Evolutionary conservation across 2,888 invertebrate species (phyloP), one percentile per base, ranked within the genome.

Genomic region (Xestia ashworthii): DNA sequence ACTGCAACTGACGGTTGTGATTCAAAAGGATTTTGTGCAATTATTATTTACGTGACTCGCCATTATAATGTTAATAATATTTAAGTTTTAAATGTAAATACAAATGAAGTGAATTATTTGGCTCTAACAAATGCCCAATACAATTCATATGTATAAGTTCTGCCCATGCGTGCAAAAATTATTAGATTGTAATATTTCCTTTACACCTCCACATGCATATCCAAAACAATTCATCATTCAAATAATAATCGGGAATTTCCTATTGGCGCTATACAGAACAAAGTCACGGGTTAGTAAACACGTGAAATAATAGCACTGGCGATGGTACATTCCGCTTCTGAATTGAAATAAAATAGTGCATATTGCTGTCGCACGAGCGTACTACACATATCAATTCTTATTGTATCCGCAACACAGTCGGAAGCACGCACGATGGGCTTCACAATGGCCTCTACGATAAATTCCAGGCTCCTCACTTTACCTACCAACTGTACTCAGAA

Each of bases 361-460:
- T 90, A 90, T 89, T 91, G 89, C 77, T 84, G 82, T 81, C 79
- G 25, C 82, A 83, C 77, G 83, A 84, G 82, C 85, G 82, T 74
- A 73, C 83, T 73, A 79, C 82, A 88, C 89, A 89, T 90, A 91
- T 91, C 87, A 89, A 88, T 91, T 91, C 87, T 88, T 90, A 90
- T 90, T 91, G 91, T 89, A 84, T 85, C 86, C 85, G 81, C 67
- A 81, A 68, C 78, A 87, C 88, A 87, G 82, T 81, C 87, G 91
- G 90, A 90, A 89, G 84, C 89, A 88, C 90, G 88, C 88, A 89
- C 83, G 85, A 87, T 80, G 81, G 80, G 75, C 82, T 71, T 79
- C 82, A 88, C 87, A 88, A 90, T 88, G 75, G 85, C 70, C 60
- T 32, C 67, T 69, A 81, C 78, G 81, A 80, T 88, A 82, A 89